phyloP scores from a whole-genome alignment of 2,888 invertebrate species.

The Polydrusus cervinus region DNA sequence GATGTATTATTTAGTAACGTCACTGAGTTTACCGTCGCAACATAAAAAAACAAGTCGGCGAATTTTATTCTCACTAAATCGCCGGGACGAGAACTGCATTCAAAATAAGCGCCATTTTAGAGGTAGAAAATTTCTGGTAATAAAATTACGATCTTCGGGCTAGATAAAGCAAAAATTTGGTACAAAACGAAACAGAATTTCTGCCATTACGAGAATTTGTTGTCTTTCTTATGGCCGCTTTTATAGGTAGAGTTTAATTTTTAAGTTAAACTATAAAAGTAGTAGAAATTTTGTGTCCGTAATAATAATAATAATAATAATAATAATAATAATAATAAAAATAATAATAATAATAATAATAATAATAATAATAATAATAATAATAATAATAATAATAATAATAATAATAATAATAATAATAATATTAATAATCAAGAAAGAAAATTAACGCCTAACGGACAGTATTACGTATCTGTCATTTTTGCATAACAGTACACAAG shows the following conservation, averaged over 20 bases:
- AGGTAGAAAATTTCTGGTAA: conserved; percentile 31
- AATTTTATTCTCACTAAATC: conserved; percentile 51
- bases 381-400: too few species aligned
- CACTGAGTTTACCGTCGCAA: conserved; percentile 20
- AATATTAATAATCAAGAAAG: too few species aligned
- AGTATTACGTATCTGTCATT: too few species aligned
- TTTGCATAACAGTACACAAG: too few species aligned
- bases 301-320: too few species aligned
- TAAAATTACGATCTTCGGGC: conserved; percentile 35
- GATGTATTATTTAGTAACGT: background rate
- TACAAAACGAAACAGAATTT: conserved; percentile 13
- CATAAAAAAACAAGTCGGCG: conserved; percentile 41
- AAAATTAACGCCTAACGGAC: too few species aligned
- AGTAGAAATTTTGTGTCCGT: too few species aligned
- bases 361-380: too few species aligned
- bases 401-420: too few species aligned
- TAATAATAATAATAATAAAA: too few species aligned
- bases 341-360: too few species aligned
- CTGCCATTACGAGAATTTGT: background rate
- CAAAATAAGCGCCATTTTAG: conserved; percentile 41
- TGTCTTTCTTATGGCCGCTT: background rate
- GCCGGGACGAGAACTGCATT: conserved; percentile 41
- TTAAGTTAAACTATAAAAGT: too few species aligned
- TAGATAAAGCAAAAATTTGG: conserved; percentile 29
- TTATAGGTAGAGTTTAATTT: background rate